Percentiles rank a stretch among this genome's conserved stretches.
phyloP scores from a whole-genome alignment of 2,888 invertebrate genomes.

The Apotomis betuletana region DNA sequence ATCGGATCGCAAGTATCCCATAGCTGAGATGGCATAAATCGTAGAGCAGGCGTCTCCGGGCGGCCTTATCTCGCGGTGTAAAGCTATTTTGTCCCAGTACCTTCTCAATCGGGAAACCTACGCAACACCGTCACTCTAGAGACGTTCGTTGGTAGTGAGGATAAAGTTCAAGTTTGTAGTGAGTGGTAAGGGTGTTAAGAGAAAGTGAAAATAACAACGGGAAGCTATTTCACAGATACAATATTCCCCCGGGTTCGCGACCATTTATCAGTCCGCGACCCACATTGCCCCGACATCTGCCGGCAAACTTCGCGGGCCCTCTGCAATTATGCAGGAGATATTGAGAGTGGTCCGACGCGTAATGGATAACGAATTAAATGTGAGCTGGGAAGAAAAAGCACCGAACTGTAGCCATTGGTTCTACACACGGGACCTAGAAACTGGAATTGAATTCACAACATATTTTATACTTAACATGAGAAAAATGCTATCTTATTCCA shows the following conservation, averaged over 20 bases:
- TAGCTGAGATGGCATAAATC: slow-evolving; percentile 23
- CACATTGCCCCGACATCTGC: slow-evolving; percentile 73
- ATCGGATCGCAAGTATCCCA: slow-evolving; percentile 8
- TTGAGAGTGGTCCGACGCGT: slow-evolving; percentile 33
- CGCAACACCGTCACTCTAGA: neutral
- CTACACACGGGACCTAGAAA: too few relatives aligned
- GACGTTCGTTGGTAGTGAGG: neutral
- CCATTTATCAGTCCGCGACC: slow-evolving; percentile 76
- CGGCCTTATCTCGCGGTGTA: slow-evolving; percentile 21
- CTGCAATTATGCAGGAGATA: slow-evolving; percentile 48
- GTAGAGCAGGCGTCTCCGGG: slow-evolving; percentile 12
- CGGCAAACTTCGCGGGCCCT: slow-evolving; percentile 50
- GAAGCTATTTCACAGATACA: slow-evolving; percentile 58
- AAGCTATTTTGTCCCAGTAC: slow-evolving; percentile 26
- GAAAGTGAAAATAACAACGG: slow-evolving; percentile 15
- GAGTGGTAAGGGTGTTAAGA: neutral
- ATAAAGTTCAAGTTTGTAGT: neutral
- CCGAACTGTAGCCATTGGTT: too few relatives aligned
- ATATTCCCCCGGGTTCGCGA: slow-evolving; percentile 64
- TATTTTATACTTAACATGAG: too few relatives aligned
- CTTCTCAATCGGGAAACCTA: slow-evolving; percentile 14
- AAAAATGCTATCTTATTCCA: too few relatives aligned
- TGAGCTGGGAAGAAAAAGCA: slow-evolving; percentile 13
- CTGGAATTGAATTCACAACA: too few relatives aligned
- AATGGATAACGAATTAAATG: slow-evolving; percentile 33